phyloP scores from a whole-genome alignment of 2,113 vertebrate species.

The Uropsilus gracilis region DNA sequence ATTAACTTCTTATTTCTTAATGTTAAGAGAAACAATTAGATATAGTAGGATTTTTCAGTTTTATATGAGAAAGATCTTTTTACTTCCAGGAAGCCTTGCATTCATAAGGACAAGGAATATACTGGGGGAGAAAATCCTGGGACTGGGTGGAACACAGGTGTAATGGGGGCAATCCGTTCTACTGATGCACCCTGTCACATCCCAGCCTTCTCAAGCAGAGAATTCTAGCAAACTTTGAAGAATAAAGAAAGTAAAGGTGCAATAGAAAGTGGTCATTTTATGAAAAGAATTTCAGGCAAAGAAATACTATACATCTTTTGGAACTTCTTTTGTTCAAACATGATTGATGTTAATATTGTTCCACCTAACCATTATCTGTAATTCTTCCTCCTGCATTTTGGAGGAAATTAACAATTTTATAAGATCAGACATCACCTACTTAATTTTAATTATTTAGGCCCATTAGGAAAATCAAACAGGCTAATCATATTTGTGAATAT shows the following conservation, averaged over 20 bases:
- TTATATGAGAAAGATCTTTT: background rate
- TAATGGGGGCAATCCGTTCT: background rate
- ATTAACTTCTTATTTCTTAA: background rate
- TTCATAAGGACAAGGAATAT: background rate
- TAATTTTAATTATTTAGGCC: conserved; percentile 11
- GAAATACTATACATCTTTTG: background rate
- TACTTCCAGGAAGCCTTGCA: background rate
- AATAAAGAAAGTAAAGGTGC: background rate
- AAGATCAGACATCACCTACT: background rate
- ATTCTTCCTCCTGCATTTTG: background rate
- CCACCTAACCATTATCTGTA: background rate
- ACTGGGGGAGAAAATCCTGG: background rate
- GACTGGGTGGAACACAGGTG: background rate
- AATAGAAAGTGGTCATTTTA: background rate
- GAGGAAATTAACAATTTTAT: conserved; percentile 3
- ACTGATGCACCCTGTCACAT: background rate
- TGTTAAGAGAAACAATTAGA: background rate
- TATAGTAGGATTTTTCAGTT: background rate
- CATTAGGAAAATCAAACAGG: background rate
- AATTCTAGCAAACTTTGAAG: background rate
- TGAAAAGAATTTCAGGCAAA: conserved; percentile 10
- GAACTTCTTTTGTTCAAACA: background rate
- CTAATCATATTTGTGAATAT: background rate
- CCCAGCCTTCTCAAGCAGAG: background rate
- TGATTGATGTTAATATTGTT: background rate